Evolutionary conservation across 2,797 vertebrate genomes (phyloP).

Genomic region (Paratrypauchen microcephalus): DNA sequence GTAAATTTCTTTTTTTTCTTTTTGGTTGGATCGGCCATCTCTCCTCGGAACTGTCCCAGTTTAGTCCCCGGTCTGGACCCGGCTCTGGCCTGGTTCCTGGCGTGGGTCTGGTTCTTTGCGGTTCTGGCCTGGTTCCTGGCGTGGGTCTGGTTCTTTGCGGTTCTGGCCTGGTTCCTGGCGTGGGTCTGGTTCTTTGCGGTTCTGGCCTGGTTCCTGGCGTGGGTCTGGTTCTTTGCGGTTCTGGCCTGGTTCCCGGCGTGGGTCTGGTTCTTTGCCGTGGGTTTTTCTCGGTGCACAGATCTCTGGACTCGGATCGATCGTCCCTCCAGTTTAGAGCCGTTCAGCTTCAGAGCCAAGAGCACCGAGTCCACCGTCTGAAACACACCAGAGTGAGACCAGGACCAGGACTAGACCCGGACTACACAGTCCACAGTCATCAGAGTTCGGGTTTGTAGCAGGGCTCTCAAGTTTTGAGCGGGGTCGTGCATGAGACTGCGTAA

Average conservation of each 20-base stretch:
- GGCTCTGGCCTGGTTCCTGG: background rate
- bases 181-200: background rate
- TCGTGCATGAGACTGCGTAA: too few species aligned
- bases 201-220: background rate
- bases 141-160: too few species aligned
- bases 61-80: background rate
- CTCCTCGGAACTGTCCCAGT: conserved; percentile 63
- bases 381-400: background rate
- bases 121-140: too few species aligned
- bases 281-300: conserved; percentile 71
- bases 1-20: conserved; percentile 61
- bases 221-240: background rate
- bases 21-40: conserved; percentile 56
- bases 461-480: too few species aligned
- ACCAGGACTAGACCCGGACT: too few species aligned
- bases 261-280: background rate
- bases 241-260: background rate
- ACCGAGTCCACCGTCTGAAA: conserved; percentile 72
- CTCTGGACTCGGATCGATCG: conserved; percentile 73
- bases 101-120: background rate
- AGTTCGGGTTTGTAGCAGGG: too few species aligned
- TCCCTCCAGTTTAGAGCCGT: conserved; percentile 65
- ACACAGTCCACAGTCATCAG: too few species aligned
- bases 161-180: background rate
- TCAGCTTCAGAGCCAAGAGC: conserved; percentile 74